Conservation (phyloP, 2,888 invertebrate genomes). For the Calliscelio sp. region DNA sequence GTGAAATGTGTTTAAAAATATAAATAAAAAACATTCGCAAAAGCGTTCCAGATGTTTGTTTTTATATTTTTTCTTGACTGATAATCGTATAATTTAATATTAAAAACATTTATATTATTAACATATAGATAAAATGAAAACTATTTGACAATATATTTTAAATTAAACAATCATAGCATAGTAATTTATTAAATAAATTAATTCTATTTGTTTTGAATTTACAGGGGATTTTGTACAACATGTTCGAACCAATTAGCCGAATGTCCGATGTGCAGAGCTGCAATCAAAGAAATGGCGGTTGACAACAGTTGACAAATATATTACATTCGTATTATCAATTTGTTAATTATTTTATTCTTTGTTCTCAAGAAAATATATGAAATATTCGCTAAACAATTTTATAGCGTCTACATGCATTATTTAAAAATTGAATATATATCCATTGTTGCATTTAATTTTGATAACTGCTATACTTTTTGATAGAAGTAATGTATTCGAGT, state of each 20-base stretch:
- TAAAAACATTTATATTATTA: too few species aligned
- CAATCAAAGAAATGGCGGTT: slow-evolving; percentile 87
- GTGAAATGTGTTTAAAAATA: too few species aligned
- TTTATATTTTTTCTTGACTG: too few species aligned
- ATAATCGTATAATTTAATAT: too few species aligned
- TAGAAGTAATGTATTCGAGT: background rate
- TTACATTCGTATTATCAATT: slow-evolving; percentile 11
- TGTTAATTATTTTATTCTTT: slow-evolving; percentile 29
- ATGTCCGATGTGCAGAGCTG: slow-evolving; percentile 95
- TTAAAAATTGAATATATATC: slow-evolving; percentile 17
- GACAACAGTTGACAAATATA: slow-evolving; percentile 86
- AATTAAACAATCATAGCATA: too few species aligned
- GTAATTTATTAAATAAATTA: too few species aligned
- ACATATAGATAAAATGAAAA: too few species aligned
- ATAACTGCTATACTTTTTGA: slow-evolving; percentile 31
- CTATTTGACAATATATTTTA: too few species aligned
- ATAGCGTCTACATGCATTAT: slow-evolving; percentile 17
- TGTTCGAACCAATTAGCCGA: slow-evolving; percentile 92
- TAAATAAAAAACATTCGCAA: too few species aligned
- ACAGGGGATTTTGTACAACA: slow-evolving; percentile 93
- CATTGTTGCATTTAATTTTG: slow-evolving; percentile 53
- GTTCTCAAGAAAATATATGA: slow-evolving; percentile 14
- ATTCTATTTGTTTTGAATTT: slow-evolving; percentile 79
- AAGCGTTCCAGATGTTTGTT: too few species aligned
- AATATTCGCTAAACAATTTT: slow-evolving; percentile 24